These are phyloP conservation scores for Pemphigus obesinymphae DNA, from an alignment of 1,140 invertebrate species.

Conservation along the genomic window DNA sequence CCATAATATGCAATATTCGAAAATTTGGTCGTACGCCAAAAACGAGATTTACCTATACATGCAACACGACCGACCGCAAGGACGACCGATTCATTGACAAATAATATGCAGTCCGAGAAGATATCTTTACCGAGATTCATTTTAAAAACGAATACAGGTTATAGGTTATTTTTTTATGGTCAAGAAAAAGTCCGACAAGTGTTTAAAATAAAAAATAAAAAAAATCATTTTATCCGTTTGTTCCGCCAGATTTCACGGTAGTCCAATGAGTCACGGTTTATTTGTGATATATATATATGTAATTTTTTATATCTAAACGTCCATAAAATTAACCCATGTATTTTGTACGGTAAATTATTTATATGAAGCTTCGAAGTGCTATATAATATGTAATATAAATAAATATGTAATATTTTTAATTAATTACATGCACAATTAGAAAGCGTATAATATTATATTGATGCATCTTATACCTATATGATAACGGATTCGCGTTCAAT, in stretches of 20 bases:
- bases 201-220: slow-evolving; percentile 4
- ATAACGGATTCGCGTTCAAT: too few species aligned
- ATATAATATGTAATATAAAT: too few species aligned
- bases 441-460: too few species aligned
- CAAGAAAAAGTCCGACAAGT: background rate
- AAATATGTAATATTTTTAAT: too few species aligned
- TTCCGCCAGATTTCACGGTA: background rate
- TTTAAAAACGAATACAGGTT: too few species aligned
- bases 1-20: background rate
- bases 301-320: background rate
- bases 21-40: background rate
- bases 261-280: background rate
- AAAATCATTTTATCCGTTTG: background rate
- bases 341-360: too few species aligned
- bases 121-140: background rate
- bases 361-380: too few species aligned
- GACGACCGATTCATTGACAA: background rate
- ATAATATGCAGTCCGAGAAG: background rate
- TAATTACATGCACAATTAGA: too few species aligned
- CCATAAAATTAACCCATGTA: background rate
- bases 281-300: background rate
- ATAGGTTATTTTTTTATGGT: background rate
- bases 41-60: too few species aligned
- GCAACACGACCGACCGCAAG: background rate
- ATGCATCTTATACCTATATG: too few species aligned